Conservation (phyloP, 2,797 vertebrate genomes). For the Centropyge bicolor region DNA sequence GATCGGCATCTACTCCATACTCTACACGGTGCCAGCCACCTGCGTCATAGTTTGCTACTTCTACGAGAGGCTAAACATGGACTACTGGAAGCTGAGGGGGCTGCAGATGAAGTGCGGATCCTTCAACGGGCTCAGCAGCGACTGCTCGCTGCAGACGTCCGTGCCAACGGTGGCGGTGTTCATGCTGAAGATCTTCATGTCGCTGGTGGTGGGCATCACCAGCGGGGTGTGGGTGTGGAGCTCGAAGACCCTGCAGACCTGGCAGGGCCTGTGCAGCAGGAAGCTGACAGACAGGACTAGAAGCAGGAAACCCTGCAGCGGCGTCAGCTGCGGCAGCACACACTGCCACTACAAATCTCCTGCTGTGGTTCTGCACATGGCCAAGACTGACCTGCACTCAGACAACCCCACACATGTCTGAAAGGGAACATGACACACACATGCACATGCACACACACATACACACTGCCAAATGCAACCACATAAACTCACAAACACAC, state of each 20-base stretch:
- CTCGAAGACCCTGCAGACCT: conserved; percentile 98
- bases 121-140: conserved; percentile 82
- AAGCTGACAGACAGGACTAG: conserved; percentile 91
- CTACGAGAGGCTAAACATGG: conserved; percentile 96
- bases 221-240: conserved; percentile 99
- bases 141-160: conserved; percentile 92
- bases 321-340: conserved; percentile 88
- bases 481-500: not conserved
- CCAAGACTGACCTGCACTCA: conserved; percentile 93
- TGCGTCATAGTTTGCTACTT: conserved; percentile 98
- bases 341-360: conserved; percentile 97
- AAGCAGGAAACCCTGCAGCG: conserved; percentile 90
- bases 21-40: conserved; percentile 97
- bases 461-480: not conserved
- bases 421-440: conserved; percentile 34
- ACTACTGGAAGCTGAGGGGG: conserved; percentile 93
- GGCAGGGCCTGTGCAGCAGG: conserved; percentile 96
- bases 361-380: conserved; percentile 92
- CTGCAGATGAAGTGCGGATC: conserved; percentile 87
- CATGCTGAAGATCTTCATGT: conserved; percentile 99
- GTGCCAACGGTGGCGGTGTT: conserved; percentile 96
- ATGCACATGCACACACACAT: conserved; percentile 21
- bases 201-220: conserved; percentile 98
- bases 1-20: conserved; percentile 97
- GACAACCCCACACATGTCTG: conserved; percentile 95